Evolutionary conservation across 2,888 invertebrate genomes (phyloP), one percentile per base, ranked within the genome.

Genomic region (Drosophila diplacantha): DNA sequence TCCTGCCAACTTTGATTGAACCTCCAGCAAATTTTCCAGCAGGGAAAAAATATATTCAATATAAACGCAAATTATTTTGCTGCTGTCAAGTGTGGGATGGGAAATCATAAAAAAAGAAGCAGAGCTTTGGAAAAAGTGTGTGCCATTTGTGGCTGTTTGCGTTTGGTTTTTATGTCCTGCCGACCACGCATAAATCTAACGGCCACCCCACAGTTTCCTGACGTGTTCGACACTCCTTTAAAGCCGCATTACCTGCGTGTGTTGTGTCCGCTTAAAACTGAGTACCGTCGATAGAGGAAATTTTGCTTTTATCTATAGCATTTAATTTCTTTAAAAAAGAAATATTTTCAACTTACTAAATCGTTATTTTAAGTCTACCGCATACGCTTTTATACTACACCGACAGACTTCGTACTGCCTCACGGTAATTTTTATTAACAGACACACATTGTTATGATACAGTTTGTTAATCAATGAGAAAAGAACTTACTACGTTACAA

Each of bases 51-150:
- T 38, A 55, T 70, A 72, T 69, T 74, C 80, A 79, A 77, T 77
- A 79, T 74, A 77, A 67, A 77, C 76, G 80, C 76, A 82, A 77
- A 79, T 82, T 73, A 73, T 75, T 75, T 46, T 49, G 29, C 29
- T 60, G 44, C 67, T 65, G 62, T 58, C 65, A 61, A 22, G 50
- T 52, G 63, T 46, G 20, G 41, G 35, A 16, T n/a, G n/a, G n/a
- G 24, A 34, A 14, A 41, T 11, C 35, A 29, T 37, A 37, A 35
- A 39, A 14, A 43, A 55, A 12, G 26, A 34, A 24, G 31, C 18
- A 22, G 34, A 64, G 38, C 62, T 64, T 31, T 46, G 29, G 22
- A 29, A 37, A 41, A 47, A 47, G 34, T 41, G 18, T 41, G 26
- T 60, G 61, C 29, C 54, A 37, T 35, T 52, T 55, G 52, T 35